Evolutionary conservation across 2,797 vertebrate genomes (phyloP).

Genomic region (Sylvia borin): DNA sequence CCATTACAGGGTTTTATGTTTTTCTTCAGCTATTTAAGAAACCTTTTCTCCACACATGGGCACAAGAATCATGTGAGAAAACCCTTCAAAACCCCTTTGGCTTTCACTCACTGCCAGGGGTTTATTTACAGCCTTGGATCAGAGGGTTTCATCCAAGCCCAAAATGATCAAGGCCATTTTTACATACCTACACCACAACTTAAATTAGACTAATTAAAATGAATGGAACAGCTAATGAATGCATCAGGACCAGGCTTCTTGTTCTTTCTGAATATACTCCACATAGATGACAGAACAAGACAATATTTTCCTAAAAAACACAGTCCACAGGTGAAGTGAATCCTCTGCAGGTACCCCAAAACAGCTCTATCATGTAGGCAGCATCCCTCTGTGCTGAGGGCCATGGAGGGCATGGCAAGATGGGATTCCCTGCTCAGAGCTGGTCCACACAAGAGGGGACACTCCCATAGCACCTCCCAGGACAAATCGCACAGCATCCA

Average conservation of each 20-base stretch:
- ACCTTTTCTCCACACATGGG: background rate
- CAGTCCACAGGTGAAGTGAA: background rate
- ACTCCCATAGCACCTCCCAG: background rate
- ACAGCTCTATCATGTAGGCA: fast-evolving
- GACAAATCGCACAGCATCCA: background rate
- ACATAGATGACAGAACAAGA: background rate
- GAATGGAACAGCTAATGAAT: fast-evolving
- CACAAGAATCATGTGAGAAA: background rate
- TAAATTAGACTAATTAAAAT: conserved; percentile 2
- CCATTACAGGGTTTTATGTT: background rate
- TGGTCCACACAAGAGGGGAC: fast-evolving
- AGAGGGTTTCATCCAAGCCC: background rate
- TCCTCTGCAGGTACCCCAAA: background rate
- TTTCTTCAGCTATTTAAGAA: background rate
- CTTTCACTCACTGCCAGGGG: background rate
- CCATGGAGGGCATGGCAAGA: fast-evolving
- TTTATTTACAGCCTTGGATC: background rate
- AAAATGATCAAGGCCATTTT: background rate
- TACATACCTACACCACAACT: background rate
- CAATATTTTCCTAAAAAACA: background rate
- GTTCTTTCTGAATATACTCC: background rate
- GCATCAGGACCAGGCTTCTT: background rate
- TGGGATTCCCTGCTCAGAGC: fast-evolving
- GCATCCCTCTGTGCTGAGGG: fast-evolving
- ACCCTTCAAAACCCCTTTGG: background rate